Base-by-base conservation (phyloP, 2,888 invertebrate genomes). In the Dimorphilus gyrociliatus region DNA sequence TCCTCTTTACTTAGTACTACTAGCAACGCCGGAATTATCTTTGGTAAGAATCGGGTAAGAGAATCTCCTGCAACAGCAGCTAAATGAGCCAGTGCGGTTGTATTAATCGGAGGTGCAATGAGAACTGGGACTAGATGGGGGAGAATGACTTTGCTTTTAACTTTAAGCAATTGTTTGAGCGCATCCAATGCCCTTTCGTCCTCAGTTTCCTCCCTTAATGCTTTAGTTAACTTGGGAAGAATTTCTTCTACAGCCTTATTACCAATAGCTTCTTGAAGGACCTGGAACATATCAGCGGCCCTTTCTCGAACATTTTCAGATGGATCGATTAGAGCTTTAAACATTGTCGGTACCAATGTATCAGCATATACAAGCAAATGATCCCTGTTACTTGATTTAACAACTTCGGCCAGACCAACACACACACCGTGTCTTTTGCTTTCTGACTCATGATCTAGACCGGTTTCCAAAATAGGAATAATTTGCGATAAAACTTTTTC, bases 391-490 rank as follows among this genome's bases (percentile, higher is more conserved):
- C 92, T 94, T 29, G 90, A 88, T 4, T 78, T 77, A 77, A 97
- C 88, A 51, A 97, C 97, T 70, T 97, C 94, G 1, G 86, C 82
- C 19, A 97, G 71, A 1, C 90, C 97, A 56, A 94, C 88, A 63
- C 97, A 94, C 6, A 97, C 94, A 42, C 97, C 97, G 65, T 94
- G 90, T 12, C 97, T 70, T 67, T 94, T 88, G 66, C 94, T 92
- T 0, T 86, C 69, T 43, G 81, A 77, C 27, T 81, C 78, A 1
- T 88, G 88, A 48, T 80, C 78, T 41, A 97, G 68, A 2, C 94
- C 94, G 41, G 76, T 72, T 65, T 94, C 92, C 42, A 97, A 67
- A 53, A 97, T 92, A 0, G 94, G 97, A 54, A 99, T 86, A 37
- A 97, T 92, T 68, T 94, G 92, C 0, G 90, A 92, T 39, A 97